These are phyloP conservation scores for Labeo catla DNA, from an alignment of 2,113 vertebrate genomes.

Conservation along the genomic window DNA sequence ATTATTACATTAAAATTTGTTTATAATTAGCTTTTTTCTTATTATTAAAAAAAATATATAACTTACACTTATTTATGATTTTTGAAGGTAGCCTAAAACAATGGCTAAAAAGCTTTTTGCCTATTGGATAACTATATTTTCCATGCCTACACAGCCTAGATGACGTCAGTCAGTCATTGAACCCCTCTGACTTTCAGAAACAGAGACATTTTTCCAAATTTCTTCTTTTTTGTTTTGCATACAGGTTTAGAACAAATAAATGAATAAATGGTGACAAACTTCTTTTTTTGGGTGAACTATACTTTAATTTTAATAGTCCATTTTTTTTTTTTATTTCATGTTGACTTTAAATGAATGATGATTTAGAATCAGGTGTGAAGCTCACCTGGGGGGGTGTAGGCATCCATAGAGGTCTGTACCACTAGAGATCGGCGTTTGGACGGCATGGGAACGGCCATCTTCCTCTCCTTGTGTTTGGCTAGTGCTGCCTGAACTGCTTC, in stretches of 20 bases:
- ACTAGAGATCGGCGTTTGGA: slow-evolving; percentile 96
- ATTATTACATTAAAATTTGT: too few relatives aligned
- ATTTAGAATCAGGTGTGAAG: slow-evolving; percentile 30
- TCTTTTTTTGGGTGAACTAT: not conserved
- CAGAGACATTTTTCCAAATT: not conserved
- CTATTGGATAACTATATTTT: not conserved
- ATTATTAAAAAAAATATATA: too few relatives aligned
- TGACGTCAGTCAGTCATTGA: not conserved
- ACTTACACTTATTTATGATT: too few relatives aligned
- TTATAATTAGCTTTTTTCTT: too few relatives aligned
- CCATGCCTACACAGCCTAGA: not conserved
- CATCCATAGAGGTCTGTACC: slow-evolving; percentile 99
- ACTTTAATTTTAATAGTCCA: not conserved
- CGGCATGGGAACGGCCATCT: slow-evolving; percentile 98
- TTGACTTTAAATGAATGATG: slow-evolving; percentile 23
- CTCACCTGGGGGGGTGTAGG: slow-evolving; percentile 99
- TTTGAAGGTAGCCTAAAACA: not conserved
- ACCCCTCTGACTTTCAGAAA: not conserved
- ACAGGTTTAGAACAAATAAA: not conserved
- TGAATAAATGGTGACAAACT: not conserved
- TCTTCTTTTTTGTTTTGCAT: not conserved
- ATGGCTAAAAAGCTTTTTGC: not conserved
- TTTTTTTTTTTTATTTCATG: slow-evolving; percentile 21
- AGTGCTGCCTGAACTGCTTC: slow-evolving; percentile 97
- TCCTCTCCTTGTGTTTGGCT: slow-evolving; percentile 96